Evolutionary conservation across 2,888 invertebrate genomes (phyloP).

Genomic region (Dilophus febrilis): DNA sequence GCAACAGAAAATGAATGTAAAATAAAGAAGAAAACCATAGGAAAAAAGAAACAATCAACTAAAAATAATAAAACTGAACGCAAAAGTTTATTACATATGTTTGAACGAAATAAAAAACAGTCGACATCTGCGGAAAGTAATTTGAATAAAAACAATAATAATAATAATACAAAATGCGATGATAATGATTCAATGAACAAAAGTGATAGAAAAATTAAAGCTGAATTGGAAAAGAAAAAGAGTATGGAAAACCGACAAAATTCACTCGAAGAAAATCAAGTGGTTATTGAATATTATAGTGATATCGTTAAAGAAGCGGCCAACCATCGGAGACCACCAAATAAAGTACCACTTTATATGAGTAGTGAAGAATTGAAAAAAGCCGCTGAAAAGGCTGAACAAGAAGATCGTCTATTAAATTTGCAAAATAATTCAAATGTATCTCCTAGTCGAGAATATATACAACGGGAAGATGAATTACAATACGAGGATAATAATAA

Average conservation of each 20-base stretch:
- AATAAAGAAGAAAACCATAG: slow-evolving; percentile 10
- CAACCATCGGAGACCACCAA: slow-evolving; percentile 24
- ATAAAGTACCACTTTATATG: slow-evolving; percentile 35
- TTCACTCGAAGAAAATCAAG: slow-evolving; percentile 43
- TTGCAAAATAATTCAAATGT: background rate
- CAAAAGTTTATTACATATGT: background rate
- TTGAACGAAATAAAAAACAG: slow-evolving; percentile 16
- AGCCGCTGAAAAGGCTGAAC: slow-evolving; percentile 36
- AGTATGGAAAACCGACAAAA: slow-evolving; percentile 15
- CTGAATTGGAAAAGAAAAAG: slow-evolving; percentile 19
- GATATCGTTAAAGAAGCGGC: slow-evolving; percentile 57
- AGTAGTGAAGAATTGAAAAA: slow-evolving; percentile 44
- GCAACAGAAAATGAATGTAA: slow-evolving; percentile 13
- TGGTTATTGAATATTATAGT: slow-evolving; percentile 62
- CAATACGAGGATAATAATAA: no score
- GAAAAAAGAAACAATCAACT: slow-evolving; percentile 1
- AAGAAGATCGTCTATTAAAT: slow-evolving; percentile 11
- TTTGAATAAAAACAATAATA: slow-evolving; percentile 28
- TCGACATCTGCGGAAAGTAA: slow-evolving; percentile 29
- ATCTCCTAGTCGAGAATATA: no score
- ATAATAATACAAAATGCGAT: no score
- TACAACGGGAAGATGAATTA: background rate
- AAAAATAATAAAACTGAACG: background rate
- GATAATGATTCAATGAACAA: slow-evolving; percentile 20
- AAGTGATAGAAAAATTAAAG: slow-evolving; percentile 17